Percentiles rank a stretch among this genome's conserved stretches.
These are phyloP conservation scores for Nettapus auritus DNA, from an alignment of 2,113 vertebrate genomes.

Conservation along the genomic window DNA sequence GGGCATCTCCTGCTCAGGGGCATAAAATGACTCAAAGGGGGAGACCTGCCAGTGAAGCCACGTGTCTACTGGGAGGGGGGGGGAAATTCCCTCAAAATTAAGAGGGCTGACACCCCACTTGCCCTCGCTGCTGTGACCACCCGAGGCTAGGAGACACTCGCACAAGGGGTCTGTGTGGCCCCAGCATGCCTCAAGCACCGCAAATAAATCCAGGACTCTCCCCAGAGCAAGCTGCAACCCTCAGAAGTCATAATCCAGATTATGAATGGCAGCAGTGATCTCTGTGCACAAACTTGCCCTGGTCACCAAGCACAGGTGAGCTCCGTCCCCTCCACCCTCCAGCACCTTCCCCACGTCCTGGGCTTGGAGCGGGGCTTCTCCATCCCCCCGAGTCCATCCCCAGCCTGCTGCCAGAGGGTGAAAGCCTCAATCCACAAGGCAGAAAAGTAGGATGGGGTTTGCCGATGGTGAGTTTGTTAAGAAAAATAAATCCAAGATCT, in stretches of 20 bases:
- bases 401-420: background rate
- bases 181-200: fast-evolving
- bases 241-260: fast-evolving
- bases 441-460: background rate
- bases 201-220: fast-evolving
- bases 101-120: fast-evolving
- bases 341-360: fast-evolving
- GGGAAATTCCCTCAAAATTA: fast-evolving
- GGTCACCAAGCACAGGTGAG: fast-evolving
- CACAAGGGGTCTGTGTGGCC: fast-evolving
- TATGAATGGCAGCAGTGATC: fast-evolving
- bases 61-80: background rate
- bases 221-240: fast-evolving
- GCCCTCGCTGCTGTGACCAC: fast-evolving
- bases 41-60: background rate
- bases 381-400: background rate
- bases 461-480: background rate
- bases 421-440: background rate
- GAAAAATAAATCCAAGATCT: background rate
- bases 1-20: background rate
- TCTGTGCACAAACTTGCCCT: fast-evolving
- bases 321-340: background rate
- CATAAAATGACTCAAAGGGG: fast-evolving
- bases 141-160: fast-evolving
- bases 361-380: background rate